phyloP scores from a whole-genome alignment of 1,140 invertebrate genomes.

The Megathymus violae region DNA sequence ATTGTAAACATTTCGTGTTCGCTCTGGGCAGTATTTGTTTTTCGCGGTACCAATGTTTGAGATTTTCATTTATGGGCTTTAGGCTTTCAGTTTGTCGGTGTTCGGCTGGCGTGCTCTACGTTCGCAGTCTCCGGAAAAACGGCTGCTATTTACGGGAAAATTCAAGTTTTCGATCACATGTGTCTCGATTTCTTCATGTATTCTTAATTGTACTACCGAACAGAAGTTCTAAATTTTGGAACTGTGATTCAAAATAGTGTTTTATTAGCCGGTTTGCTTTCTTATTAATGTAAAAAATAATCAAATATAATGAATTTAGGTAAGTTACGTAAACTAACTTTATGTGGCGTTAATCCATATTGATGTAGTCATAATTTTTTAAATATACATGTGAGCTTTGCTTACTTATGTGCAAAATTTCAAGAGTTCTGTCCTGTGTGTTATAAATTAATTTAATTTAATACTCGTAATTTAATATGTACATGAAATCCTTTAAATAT shows the following conservation, averaged over 20 bases:
- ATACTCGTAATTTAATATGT: too few species aligned
- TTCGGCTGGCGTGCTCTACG: slow-evolving; percentile 48
- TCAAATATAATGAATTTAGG: background rate
- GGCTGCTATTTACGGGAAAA: slow-evolving; percentile 3
- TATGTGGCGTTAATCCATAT: too few species aligned
- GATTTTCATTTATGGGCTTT: slow-evolving; percentile 56
- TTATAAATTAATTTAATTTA: too few species aligned
- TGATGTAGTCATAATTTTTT: too few species aligned
- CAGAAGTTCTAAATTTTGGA: too few species aligned
- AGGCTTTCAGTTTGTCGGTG: slow-evolving; percentile 51
- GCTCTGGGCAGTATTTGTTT: slow-evolving; percentile 5
- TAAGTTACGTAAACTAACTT: slow-evolving; percentile 18
- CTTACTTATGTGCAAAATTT: too few species aligned
- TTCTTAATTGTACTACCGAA: too few species aligned
- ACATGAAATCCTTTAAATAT: too few species aligned
- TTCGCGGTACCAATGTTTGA: slow-evolving; percentile 32
- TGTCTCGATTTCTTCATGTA: too few species aligned
- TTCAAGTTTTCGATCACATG: slow-evolving; percentile 1
- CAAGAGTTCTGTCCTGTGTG: too few species aligned
- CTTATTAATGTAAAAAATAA: slow-evolving; percentile 3
- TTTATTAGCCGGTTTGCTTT: background rate
- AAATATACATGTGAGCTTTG: too few species aligned
- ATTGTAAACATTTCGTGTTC: slow-evolving; percentile 1
- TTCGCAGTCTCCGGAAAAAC: slow-evolving; percentile 33
- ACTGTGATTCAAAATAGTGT: background rate